Percentiles rank a stretch among this genome's conserved stretches.
Conservation (phyloP, 2,113 vertebrate species). For the Phrynosoma platyrhinos region DNA sequence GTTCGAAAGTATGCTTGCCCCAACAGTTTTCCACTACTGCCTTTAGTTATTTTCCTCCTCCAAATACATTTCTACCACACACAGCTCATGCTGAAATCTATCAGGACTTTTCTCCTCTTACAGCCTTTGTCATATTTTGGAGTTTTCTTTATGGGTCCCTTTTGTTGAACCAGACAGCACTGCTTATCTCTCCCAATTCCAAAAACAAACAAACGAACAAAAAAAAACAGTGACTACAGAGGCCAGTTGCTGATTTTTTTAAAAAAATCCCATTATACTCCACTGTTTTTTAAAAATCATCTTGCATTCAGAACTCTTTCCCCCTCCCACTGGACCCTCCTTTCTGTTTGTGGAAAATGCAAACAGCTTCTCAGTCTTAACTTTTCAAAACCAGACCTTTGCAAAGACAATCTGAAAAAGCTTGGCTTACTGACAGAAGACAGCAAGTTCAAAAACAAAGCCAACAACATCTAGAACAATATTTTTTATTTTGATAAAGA, state of each 20-base stretch:
- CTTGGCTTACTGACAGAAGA: conserved; percentile 8
- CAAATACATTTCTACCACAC: too few species aligned
- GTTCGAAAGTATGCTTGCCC: too few species aligned
- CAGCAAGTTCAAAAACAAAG: conserved; percentile 25
- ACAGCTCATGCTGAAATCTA: too few species aligned
- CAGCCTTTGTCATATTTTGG: too few species aligned
- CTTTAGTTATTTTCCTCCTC: too few species aligned
- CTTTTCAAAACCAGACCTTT: conserved; percentile 20
- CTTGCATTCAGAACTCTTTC: background rate
- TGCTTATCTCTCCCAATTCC: background rate
- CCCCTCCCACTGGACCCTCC: background rate
- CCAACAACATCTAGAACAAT: conserved; percentile 45
- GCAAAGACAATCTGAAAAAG: conserved; percentile 30
- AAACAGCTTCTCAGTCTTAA: conserved; percentile 19
- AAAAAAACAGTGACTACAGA: background rate
- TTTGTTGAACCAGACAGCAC: background rate
- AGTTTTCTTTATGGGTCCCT: background rate
- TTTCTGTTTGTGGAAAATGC: conserved; percentile 49
- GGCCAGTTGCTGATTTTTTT: too few species aligned
- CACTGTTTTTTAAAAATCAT: background rate
- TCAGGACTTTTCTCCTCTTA: too few species aligned
- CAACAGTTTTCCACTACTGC: too few species aligned
- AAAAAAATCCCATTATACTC: too few species aligned
- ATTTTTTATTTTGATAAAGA: conserved; percentile 61
- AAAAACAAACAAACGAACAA: background rate